Evolutionary conservation across 2,888 invertebrate species (phyloP).

Genomic region (Calameuta pallipes): DNA sequence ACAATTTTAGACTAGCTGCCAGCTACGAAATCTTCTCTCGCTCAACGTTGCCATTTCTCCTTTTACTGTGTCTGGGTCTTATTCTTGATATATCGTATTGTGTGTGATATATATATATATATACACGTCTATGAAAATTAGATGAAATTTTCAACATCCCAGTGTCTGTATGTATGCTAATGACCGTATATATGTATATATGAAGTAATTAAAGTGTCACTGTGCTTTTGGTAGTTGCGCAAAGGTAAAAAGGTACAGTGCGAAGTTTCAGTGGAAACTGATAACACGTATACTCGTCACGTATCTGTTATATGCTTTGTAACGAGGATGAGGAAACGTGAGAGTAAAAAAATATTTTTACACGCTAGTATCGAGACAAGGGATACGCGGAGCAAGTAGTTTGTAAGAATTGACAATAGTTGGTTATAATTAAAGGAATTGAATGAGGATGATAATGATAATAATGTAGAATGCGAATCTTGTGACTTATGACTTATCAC

Average conservation of each 20-base stretch:
- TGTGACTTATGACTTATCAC: not conserved
- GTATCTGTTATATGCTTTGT: not conserved
- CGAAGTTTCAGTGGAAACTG: not conserved
- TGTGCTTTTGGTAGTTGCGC: not conserved
- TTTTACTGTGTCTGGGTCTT: not conserved
- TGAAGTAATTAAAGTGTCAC: not conserved
- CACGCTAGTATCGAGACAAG: not conserved
- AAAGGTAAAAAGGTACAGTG: not conserved
- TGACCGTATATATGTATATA: too few species aligned
- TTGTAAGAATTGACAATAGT: not conserved
- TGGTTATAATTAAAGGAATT: not conserved
- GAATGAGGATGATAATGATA: not conserved
- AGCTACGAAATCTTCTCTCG: conserved; percentile 22
- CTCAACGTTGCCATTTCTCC: not conserved
- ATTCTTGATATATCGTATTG: not conserved
- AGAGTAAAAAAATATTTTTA: not conserved
- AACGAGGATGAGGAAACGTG: not conserved
- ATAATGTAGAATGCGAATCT: not conserved
- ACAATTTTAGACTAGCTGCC: conserved; percentile 43
- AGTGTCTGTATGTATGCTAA: too few species aligned
- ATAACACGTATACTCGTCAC: not conserved
- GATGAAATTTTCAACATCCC: too few species aligned
- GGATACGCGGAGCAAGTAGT: not conserved
- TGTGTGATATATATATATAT: not conserved
- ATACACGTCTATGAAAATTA: too few species aligned